phyloP scores from a whole-genome alignment of 2,113 vertebrate genomes.

The Labeo rohita region DNA sequence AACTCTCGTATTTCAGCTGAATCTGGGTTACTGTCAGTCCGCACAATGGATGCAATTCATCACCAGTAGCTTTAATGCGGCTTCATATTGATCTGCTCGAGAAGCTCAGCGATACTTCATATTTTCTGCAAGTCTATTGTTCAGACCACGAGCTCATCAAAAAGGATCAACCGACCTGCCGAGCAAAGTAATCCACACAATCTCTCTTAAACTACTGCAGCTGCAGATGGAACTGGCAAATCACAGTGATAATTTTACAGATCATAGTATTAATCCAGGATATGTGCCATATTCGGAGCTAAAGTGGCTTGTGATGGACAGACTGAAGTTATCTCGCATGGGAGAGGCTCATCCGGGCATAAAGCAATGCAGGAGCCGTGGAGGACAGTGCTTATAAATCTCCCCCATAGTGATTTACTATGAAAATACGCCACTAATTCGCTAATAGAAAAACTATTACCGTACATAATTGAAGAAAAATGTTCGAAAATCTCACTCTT shows the following conservation, averaged over 20 bases:
- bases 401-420: neutral
- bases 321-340: neutral
- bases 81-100: slow-evolving; percentile 50
- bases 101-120: slow-evolving; percentile 49
- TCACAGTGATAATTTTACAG: neutral
- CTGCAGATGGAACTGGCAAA: neutral
- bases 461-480: neutral
- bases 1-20: slow-evolving; percentile 29
- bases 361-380: slow-evolving; percentile 14
- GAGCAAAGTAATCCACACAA: slow-evolving; percentile 26
- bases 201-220: neutral
- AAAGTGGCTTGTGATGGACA: slow-evolving; percentile 13
- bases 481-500: neutral
- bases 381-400: neutral
- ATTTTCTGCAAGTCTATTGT: slow-evolving; percentile 41
- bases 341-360: neutral
- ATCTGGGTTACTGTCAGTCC: slow-evolving; percentile 48
- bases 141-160: neutral
- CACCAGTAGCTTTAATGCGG: slow-evolving; percentile 40
- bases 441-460: neutral
- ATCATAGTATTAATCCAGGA: neutral
- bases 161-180: neutral
- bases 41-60: slow-evolving; percentile 36
- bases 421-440: neutral
- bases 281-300: neutral